These are phyloP conservation scores for Machimus atricapillus DNA, from an alignment of 2,888 invertebrate species.

Conservation along the genomic window DNA sequence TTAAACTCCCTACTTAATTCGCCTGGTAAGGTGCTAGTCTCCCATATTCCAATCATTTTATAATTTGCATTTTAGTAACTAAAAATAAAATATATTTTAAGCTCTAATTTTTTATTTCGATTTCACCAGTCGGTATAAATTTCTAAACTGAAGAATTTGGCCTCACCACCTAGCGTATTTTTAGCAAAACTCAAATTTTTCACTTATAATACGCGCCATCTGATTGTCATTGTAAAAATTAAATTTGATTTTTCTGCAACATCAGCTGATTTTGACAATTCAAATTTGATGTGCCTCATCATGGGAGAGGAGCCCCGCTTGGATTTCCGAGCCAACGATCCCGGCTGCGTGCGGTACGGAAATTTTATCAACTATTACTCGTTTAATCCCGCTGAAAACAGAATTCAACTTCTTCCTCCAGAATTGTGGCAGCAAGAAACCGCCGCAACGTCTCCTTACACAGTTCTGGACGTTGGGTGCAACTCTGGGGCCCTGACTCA, in stretches of 20 bases:
- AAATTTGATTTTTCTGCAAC: background rate
- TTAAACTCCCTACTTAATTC: too few relatives aligned
- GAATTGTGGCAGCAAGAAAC: conserved; percentile 49
- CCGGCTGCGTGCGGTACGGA: conserved; percentile 80
- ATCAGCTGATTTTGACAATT: conserved; percentile 8
- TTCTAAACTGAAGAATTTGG: background rate
- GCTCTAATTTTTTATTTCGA: background rate
- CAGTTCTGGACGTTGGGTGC: conserved; percentile 69
- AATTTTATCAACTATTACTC: conserved; percentile 89
- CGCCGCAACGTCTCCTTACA: conserved; percentile 56
- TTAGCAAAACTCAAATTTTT: background rate
- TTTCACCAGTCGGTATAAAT: background rate
- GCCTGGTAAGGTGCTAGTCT: too few relatives aligned
- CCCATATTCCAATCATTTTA: too few relatives aligned
- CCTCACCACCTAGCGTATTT: background rate
- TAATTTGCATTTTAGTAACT: too few relatives aligned
- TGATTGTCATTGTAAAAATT: background rate
- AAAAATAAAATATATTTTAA: too few relatives aligned
- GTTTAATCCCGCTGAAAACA: conserved; percentile 75
- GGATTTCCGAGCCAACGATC: conserved; percentile 65
- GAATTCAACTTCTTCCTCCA: conserved; percentile 69
- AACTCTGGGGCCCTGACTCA: conserved; percentile 80
- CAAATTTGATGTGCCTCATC: background rate
- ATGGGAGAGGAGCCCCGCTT: conserved; percentile 38
- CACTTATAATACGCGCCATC: background rate